phyloP scores from a whole-genome alignment of 2,113 vertebrate species.

The Zosterops borbonicus region DNA sequence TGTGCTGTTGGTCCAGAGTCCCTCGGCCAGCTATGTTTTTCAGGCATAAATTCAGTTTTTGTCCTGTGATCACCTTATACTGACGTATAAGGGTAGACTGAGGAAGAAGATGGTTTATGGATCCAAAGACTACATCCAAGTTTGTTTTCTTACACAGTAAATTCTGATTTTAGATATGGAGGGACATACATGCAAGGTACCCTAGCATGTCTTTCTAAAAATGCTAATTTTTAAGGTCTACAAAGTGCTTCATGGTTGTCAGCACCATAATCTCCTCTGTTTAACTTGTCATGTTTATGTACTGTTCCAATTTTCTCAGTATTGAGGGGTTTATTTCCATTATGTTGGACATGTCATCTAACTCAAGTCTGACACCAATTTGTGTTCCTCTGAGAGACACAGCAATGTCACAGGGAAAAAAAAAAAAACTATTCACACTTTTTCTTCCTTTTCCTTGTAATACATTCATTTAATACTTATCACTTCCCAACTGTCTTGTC shows the following conservation, averaged over 20 bases:
- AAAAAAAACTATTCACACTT: neutral
- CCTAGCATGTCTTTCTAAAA: neutral
- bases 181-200: neutral
- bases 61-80: neutral
- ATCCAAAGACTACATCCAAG: neutral
- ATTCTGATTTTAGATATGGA: neutral
- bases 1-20: neutral
- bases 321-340: conserved; percentile 35
- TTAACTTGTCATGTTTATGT: conserved; percentile 59
- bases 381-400: conserved; percentile 5
- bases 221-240: neutral
- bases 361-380: conserved; percentile 33
- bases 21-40: neutral
- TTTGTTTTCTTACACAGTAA: neutral
- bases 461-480: conserved; percentile 24
- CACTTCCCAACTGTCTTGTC: neutral
- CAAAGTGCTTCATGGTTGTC: neutral
- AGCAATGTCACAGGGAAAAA: neutral
- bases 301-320: conserved; percentile 25
- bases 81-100: neutral
- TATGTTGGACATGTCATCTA: conserved; percentile 7
- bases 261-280: conserved; percentile 12
- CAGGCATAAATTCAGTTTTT: neutral
- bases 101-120: neutral
- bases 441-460: conserved; percentile 7